phyloP scores from a whole-genome alignment of 1,140 invertebrate species.

The Ceratina japonica region DNA sequence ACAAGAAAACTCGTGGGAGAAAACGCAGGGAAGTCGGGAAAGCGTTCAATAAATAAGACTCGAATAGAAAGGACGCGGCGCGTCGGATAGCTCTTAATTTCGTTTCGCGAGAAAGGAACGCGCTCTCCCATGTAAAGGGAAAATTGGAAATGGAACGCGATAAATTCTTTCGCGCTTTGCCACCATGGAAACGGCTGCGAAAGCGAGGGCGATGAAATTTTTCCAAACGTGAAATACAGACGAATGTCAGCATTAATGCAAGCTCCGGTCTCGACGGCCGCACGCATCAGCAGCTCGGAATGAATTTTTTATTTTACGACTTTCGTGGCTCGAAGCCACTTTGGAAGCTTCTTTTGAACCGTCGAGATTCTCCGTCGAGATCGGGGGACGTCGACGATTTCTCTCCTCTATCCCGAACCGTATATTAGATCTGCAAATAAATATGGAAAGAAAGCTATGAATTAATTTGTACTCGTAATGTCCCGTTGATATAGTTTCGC shows the following conservation, averaged over 20 bases:
- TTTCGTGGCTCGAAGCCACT: neutral
- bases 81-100: conserved; percentile 52
- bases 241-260: conserved; percentile 19
- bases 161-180: conserved; percentile 9
- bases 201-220: conserved; percentile 33
- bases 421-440: too few species aligned
- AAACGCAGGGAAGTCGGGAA: conserved; percentile 5
- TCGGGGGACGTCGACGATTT: neutral
- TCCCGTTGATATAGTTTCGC: too few species aligned
- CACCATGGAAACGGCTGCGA: neutral
- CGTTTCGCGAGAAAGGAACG: conserved; percentile 12
- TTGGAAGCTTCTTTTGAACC: neutral
- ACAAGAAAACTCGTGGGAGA: too few species aligned
- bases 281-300: conserved; percentile 16
- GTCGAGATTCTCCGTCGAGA: neutral
- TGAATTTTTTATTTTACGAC: conserved; percentile 50
- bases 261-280: neutral
- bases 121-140: neutral
- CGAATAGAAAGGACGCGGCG: neutral
- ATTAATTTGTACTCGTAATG: neutral
- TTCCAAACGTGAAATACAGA: conserved; percentile 27
- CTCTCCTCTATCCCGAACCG: too few species aligned
- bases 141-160: conserved; percentile 40
- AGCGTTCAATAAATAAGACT: conserved; percentile 27
- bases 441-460: too few species aligned